These are phyloP conservation scores for Tachina fera DNA, from an alignment of 2,888 invertebrate genomes.

Conservation along the genomic window DNA sequence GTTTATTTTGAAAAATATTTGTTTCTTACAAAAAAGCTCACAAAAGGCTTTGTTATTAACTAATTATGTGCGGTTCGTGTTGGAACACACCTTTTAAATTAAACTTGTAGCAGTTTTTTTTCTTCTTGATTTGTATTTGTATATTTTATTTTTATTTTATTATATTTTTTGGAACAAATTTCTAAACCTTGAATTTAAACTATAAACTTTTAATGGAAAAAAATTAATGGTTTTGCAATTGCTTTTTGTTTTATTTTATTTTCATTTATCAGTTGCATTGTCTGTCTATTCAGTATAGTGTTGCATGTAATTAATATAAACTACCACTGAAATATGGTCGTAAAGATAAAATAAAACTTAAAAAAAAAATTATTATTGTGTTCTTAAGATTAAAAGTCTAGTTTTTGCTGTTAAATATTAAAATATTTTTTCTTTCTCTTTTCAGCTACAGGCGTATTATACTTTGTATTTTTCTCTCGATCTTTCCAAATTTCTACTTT, in stretches of 20 bases:
- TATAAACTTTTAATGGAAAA: background rate
- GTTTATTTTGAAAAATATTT: constrained; percentile 1
- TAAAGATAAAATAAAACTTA: constrained; percentile 23
- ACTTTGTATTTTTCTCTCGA: background rate
- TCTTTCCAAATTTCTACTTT: background rate
- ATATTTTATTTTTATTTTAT: constrained; percentile 3
- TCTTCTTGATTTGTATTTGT: constrained; percentile 25
- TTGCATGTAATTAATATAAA: background rate
- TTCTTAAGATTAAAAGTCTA: constrained; percentile 17
- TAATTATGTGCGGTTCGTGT: constrained; percentile 63
- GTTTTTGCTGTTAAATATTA: background rate
- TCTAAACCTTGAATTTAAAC: constrained; percentile 44
- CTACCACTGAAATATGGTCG: background rate
- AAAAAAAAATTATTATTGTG: background rate
- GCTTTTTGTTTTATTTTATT: constrained; percentile 7
- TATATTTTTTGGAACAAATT: constrained; percentile 24
- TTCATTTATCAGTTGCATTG: constrained; percentile 6
- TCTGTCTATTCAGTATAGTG: background rate
- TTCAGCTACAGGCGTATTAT: constrained; percentile 41
- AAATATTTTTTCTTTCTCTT: constrained; percentile 25
- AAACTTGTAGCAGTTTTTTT: background rate
- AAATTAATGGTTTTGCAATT: constrained; percentile 10
- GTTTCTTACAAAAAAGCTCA: background rate
- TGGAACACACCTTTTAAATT: constrained; percentile 57
- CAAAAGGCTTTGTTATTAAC: constrained; percentile 47